Evolutionary conservation across 2,113 vertebrate species (phyloP), one percentile per base, ranked within the genome.

Genomic region (Mesitornis unicolor): DNA sequence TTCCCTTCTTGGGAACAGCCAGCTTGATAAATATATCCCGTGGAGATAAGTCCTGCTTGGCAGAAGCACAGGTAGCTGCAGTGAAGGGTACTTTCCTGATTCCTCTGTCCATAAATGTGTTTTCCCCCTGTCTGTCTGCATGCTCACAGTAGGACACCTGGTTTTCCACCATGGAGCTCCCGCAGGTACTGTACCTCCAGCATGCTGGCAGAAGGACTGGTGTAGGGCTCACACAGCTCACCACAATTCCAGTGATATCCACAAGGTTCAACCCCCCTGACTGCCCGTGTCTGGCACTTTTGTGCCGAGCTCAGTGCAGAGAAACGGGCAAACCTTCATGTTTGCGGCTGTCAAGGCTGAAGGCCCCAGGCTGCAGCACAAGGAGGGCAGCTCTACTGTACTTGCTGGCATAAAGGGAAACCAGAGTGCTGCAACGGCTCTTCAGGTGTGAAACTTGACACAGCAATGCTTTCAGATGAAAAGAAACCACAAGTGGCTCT

Each of bases 391-490:
- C 40, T 59, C 35, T 45, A 9, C 84, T 75, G 71, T n/a, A 10
- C 29, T 54, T 6, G 3, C 21, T 50, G 89, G 33, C 74, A 47
- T 5, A 51, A 74, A 67, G 79, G 73, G 84, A 93, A 89, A 68
- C 56, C 56, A 35, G 56, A 89, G 42, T 1, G 3, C 73, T 59
- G 91, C 84, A 89, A 22, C 64, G 0, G 1, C 89, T 82, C 64
- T 64, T 95, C 89, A 87, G 94, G 94, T 93, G 93, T 71, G 94
- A 91, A 95, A 91, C 5, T 15, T 31, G 18, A 54, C 8, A 4
- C 36, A 40, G 43, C 14, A 87, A 67, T 48, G 89, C 69, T 81
- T 68, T 88, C 73, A 82, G 65, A 87, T 79, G 3, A 56, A 84
- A 95, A 67, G 74, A 89, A 96, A 82, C 87, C 94, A 79, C 93